Evolutionary conservation across 2,888 invertebrate species (phyloP).

Genomic region (Tillus elongatus): DNA sequence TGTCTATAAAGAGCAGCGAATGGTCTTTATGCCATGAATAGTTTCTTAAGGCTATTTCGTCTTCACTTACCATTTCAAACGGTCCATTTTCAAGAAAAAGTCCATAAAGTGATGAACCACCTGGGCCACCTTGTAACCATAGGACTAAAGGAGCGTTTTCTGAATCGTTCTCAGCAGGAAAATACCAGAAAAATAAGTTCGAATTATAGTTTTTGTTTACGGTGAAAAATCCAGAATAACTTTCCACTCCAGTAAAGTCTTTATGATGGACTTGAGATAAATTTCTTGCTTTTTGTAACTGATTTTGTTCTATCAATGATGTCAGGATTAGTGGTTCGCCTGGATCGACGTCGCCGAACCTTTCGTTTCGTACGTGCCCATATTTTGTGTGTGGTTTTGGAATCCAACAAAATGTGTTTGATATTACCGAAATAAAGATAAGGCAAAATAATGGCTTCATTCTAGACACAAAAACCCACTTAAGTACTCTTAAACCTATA

Average conservation of each 20-base stretch:
- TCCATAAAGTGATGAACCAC: slow-evolving; percentile 69
- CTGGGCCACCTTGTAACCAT: slow-evolving; percentile 83
- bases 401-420: too few species aligned
- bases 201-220: slow-evolving; percentile 69
- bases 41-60: slow-evolving; percentile 48
- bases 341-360: too few species aligned
- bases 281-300: slow-evolving; percentile 52
- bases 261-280: slow-evolving; percentile 46
- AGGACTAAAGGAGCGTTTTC: slow-evolving; percentile 61
- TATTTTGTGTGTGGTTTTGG: too few species aligned
- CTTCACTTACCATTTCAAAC: slow-evolving; percentile 44
- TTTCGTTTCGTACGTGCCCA: too few species aligned
- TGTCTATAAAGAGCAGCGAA: slow-evolving; percentile 81
- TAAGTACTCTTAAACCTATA: too few species aligned
- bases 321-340: slow-evolving; percentile 71
- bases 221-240: slow-evolving; percentile 73
- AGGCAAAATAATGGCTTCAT: too few species aligned
- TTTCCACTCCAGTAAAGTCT: slow-evolving; percentile 42
- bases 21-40: slow-evolving; percentile 74
- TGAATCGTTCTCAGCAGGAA: slow-evolving; percentile 51
- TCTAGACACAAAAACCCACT: too few species aligned
- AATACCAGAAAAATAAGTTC: slow-evolving; percentile 89
- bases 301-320: slow-evolving; percentile 56
- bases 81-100: slow-evolving; percentile 74
- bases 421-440: too few species aligned